Evolutionary conservation across 2,113 vertebrate species (phyloP).

Genomic region (Barbus barbus): DNA sequence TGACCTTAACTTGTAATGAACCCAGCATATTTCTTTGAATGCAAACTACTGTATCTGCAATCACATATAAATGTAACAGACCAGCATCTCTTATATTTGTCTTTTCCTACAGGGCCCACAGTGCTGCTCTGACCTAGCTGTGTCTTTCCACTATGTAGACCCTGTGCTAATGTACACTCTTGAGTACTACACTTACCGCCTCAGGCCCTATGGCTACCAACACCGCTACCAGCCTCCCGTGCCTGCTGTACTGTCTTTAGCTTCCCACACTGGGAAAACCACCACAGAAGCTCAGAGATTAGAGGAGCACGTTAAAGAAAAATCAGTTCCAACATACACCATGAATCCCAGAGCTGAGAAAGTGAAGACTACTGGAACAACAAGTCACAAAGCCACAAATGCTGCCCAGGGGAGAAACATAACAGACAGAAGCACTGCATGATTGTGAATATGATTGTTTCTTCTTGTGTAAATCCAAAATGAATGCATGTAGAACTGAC

Average conservation of each 20-base stretch:
- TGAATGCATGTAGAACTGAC: background rate
- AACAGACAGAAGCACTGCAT: conserved; percentile 48
- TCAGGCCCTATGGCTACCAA: conserved; percentile 72
- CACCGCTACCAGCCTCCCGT: conserved; percentile 70
- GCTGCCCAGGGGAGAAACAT: background rate
- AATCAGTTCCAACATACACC: conserved; percentile 13
- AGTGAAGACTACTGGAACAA: conserved; percentile 1
- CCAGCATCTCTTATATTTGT: background rate
- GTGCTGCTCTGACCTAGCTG: conserved; percentile 77
- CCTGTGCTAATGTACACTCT: conserved; percentile 70
- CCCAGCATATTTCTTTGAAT: background rate
- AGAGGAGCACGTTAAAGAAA: conserved; percentile 19
- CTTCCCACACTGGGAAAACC: background rate
- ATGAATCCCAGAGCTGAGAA: conserved; percentile 43
- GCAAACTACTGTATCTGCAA: background rate
- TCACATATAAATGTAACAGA: background rate
- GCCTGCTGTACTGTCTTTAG: conserved; percentile 35
- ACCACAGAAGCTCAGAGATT: background rate
- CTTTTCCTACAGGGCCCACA: conserved; percentile 68
- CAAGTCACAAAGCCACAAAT: background rate
- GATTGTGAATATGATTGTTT: background rate
- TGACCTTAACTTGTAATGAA: background rate
- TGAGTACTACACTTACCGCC: conserved; percentile 76
- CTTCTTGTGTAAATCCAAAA: background rate
- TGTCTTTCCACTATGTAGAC: conserved; percentile 80